These are phyloP conservation scores for Temnothorax nylanderi DNA, from an alignment of 1,140 invertebrate genomes.

Conservation along the genomic window DNA sequence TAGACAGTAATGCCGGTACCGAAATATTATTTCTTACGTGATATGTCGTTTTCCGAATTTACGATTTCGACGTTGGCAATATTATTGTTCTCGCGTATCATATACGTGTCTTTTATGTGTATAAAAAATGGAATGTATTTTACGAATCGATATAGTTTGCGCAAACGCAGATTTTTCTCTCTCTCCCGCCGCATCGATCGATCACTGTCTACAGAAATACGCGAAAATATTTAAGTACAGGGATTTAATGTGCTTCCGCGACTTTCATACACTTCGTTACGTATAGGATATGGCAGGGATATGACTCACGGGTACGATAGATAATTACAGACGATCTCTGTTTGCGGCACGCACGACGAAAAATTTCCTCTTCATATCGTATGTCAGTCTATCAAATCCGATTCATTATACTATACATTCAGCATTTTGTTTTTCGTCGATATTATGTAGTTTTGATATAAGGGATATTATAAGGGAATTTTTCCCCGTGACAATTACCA, in stretches of 20 bases:
- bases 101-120: neutral
- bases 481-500: slow-evolving; percentile 59
- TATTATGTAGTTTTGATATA: neutral
- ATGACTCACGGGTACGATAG: slow-evolving; percentile 69
- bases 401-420: neutral
- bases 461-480: slow-evolving; percentile 19
- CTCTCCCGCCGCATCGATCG: neutral
- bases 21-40: neutral
- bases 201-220: slow-evolving; percentile 57
- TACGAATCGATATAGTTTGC: slow-evolving; percentile 16
- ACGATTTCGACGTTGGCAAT: slow-evolving; percentile 12
- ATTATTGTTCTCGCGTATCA: slow-evolving; percentile 3
- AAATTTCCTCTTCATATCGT: slow-evolving; percentile 24
- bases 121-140: slow-evolving; percentile 47
- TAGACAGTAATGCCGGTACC: slow-evolving; percentile 44
- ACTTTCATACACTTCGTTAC: slow-evolving; percentile 55
- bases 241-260: slow-evolving; percentile 3
- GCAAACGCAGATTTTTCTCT: slow-evolving; percentile 13
- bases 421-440: neutral
- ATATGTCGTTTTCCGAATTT: slow-evolving; percentile 55
- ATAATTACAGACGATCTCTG: slow-evolving; percentile 60
- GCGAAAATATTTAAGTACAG: slow-evolving; percentile 69
- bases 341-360: slow-evolving; percentile 54
- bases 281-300: slow-evolving; percentile 76
- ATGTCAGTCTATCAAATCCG: neutral